Base-by-base conservation (phyloP, 2,888 invertebrate genomes). In the Apamea monoglypha region DNA sequence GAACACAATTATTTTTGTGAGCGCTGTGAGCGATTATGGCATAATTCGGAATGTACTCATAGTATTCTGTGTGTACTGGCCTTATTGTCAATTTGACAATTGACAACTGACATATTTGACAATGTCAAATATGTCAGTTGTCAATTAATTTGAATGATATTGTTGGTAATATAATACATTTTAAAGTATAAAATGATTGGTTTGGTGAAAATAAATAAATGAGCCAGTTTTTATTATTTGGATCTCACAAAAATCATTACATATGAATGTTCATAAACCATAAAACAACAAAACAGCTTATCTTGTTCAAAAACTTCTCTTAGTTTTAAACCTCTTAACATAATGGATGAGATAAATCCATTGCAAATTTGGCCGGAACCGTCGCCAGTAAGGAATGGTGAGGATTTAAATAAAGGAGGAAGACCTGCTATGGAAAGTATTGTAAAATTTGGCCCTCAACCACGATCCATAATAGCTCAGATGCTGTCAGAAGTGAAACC, bases 401-500 rank as follows among this genome's bases (percentile, higher is more conserved):
- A 83, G 71, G 73, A 68, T 59, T 44, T 74, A 73, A 94, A 94
- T 86, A 91, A 81, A 86, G 91, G 91, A 83, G 96, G 96, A 6
- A 92, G 96, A 85, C 96, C 96, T 59, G 86, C 78, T 61, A 91
- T 89, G 70, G 88, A 84, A 40, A 92, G 93, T 66, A 87, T 91
- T 44, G 90, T 93, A 68, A 90, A 86, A 80, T 96, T 96, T 88
- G 92, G 94, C 68, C 90, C 94, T 70, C 94, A 94, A 86, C 96
- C 96, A 29, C 92, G 91, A 81, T 96, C 96, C n/a, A 92, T 94
- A 47, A 90, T 96, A 83, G 93, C 96, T 53, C 91, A 92, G 78
- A 90, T 95, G 82, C 85, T 96, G 73, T 89, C 82, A 76, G 90
- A 93, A 88, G 87, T 89, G 40, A 90, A 88, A 81, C 76, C 84